Evolutionary conservation across 2,113 vertebrate species (phyloP), one percentile per base, ranked within the genome.

Genomic region (Acrocephalus arundinaceus): DNA sequence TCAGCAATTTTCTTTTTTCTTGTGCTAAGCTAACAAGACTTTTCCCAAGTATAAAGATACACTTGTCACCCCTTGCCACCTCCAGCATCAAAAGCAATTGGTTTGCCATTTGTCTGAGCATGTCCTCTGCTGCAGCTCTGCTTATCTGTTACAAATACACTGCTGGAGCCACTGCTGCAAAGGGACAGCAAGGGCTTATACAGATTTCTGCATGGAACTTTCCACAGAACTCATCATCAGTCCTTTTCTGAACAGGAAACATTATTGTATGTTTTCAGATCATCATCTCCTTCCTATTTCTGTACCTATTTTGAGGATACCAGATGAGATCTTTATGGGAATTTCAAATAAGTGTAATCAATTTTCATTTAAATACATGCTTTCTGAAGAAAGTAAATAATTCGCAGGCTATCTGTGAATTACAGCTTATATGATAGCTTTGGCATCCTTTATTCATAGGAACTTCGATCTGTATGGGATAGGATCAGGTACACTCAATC

Each of bases 1-100:
- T 96, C 96, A 97, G 97, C 85, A 96, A 88, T 84, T 97, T 74
- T 48, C n/a, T 58, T 55, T 80, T 81, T 57, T 10, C 92, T 71
- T 71, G 24, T 5, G 5, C 78, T 92, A 93, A 94, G 48, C 59
- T 96, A 96, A 85, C 52, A 93, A 83, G 62, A 75, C 68, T 75
- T 86, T 95, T 90, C 59, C 65, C 49, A 86, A 92, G 41, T 59
- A 85, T 78, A 77, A 87, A 85, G 81, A 87, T 66, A 93, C 28
- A 37, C 28, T 61, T 15, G 24, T 84, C 3, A 0, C 18, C 52
- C 43, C 74, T 82, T 15, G 23, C 11, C 2, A 4, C 52, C 52
- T 54, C 25, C 51, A 72, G 48, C 58, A 65, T 90, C 83, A 54
- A 77, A 95, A 95, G 57, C 81, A 95, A 93, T 92, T 87, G 91